Evolutionary conservation across 2,888 invertebrate species (phyloP), one percentile per base, ranked within the genome.

Genomic region (Oscheius sp.): DNA sequence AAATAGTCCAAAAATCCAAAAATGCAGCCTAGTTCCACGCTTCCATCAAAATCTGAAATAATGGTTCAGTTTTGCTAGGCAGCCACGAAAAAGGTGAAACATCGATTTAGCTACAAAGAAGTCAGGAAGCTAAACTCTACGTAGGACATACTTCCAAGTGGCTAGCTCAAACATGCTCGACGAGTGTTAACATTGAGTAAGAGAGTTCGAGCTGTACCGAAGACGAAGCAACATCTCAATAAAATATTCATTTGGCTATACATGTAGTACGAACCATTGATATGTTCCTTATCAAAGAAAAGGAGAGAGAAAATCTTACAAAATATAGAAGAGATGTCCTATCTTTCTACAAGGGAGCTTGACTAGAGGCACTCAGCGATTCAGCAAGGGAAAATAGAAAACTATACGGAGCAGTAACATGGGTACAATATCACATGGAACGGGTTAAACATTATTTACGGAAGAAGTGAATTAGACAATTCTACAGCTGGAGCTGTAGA

Each of bases 271-370:
- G 70, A 70, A 70, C 70, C 70, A 70, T 70, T 70, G 70, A 70
- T 70, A 70, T 70, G 70, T 70, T 70, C 70, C 68, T 68, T 68
- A 68, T 68, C 55, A 55, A 68, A 68, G n/a, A 55, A 55, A 68
- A 35, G 53, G 53, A 65, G 33, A 29, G 33, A 21, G 35, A 68
- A 55, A 53, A 29, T 55, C 32, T 32, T 55, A 55, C 55, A 55
- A 55, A 55, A 42, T 7, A 42, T 42, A 42, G 42, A 42, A 42
- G 37, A 35, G 37, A 35, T 7, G n/a, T 60, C 60, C 60, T 60
- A 60, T 13, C 21, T 63, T 63, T 63, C 63, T 63, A 63, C 63
- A 63, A 11, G 68, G 53, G 33, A 21, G 21, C 55, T 68, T 68
- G 55, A 68, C 68, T 68, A 68, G 68, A 68, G 53, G 68, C 68